Evolutionary conservation across 2,888 invertebrate species (phyloP), one percentile per base, ranked within the genome.

Genomic region (Isoperla grammatica): DNA sequence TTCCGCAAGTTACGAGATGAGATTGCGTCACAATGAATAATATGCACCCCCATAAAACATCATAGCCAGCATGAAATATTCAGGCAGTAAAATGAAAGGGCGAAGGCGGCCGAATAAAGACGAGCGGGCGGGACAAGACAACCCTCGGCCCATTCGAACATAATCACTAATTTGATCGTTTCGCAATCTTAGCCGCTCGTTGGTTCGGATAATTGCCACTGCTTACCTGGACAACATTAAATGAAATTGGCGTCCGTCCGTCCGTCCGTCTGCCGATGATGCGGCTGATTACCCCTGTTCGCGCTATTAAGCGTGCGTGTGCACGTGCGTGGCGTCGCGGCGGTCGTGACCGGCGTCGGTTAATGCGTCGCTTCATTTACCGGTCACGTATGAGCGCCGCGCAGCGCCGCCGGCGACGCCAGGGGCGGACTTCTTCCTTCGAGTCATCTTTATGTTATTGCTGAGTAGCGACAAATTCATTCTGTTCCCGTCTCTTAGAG

Each of bases 351-450:
- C 9, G 23, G 35, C 50, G 29, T 37, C 53, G 4, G 53, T 35
- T 57, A 57, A 57, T 57, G 57, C 57, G 48, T n/a, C 17, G 48
- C 15, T 57, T 57, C 57, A 57, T 57, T 57, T 57, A 48, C 57
- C 37, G 57, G 37, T 57, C 57, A 57, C 57, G 57, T 57, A 35
- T 45, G 29, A 20, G 15, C 39, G 57, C 11, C 15, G 43, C 45
- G 19, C 22, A 17, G 20, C 22, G n/a, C n/a, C n/a, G 15, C 12
- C 8, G 49, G 49, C 22, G 49, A 23, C n/a, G 22, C 17, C 17
- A 17, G 29, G 53, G 19, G 39, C 39, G 8, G 39, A 9, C 29
- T 11, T 8, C 15, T 20, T 50, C n/a, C 4, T 29, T 35, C 49
- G 35, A 2, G 49, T 50, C 22, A 35, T 50, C 49, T 23, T 50